These are phyloP conservation scores for Sebastes nivosus DNA, from an alignment of 2,797 vertebrate genomes.

Conservation along the genomic window DNA sequence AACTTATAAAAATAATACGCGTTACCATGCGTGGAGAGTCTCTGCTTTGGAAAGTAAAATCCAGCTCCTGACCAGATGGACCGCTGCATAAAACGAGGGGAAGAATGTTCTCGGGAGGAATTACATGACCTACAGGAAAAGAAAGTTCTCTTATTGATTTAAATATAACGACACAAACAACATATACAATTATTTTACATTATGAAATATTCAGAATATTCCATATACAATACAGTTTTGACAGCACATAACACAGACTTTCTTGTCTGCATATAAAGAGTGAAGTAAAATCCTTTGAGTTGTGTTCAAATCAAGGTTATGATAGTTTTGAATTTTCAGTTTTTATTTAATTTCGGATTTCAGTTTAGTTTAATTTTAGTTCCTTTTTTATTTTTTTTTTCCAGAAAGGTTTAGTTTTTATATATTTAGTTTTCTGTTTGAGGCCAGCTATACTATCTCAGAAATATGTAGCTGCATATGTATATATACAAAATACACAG, in stretches of 20 bases:
- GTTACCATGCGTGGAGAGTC: constrained; percentile 90
- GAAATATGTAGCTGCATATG: too few relatives aligned
- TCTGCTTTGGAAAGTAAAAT: constrained; percentile 93
- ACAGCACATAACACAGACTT: neutral
- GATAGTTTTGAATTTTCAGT: too few relatives aligned
- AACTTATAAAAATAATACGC: neutral
- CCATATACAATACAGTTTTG: neutral
- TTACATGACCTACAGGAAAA: constrained; percentile 88
- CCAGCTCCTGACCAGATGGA: constrained; percentile 92
- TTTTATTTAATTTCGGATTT: too few relatives aligned
- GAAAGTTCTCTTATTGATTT: neutral
- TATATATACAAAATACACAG: too few relatives aligned
- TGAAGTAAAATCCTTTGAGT: neutral
- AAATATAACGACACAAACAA: neutral
- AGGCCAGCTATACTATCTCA: too few relatives aligned
- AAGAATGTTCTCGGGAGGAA: constrained; percentile 93
- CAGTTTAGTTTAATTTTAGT: too few relatives aligned
- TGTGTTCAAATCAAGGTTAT: neutral
- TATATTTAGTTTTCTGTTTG: too few relatives aligned
- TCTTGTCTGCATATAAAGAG: neutral
- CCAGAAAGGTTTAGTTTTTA: too few relatives aligned
- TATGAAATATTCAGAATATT: neutral
- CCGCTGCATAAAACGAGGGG: constrained; percentile 91
- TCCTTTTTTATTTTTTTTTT: too few relatives aligned
- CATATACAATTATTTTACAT: neutral